Base-by-base conservation (phyloP, 2,888 invertebrate species). In the Sericinus montela region DNA sequence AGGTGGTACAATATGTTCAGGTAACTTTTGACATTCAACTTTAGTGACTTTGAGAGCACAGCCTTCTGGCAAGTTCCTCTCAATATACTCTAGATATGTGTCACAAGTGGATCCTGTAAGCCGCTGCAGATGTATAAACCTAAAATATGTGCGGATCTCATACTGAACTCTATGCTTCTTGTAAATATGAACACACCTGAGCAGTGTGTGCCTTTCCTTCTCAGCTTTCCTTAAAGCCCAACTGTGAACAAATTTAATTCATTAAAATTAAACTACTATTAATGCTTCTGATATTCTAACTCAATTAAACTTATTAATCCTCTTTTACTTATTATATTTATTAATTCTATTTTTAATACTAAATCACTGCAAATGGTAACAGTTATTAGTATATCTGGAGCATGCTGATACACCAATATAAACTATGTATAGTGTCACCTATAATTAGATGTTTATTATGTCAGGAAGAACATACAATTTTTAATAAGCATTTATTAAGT, bases 61-160 rank as follows among this genome's bases (percentile, higher is more conserved):
- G 32, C 99, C 99, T 90, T 99, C 99, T 0, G 99, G 99, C 46
- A 99, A 90, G 89, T 99, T 99, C 63, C 99, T 90, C 78, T 99
- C 94, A 51, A 98, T 92, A 75, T 99, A 99, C 85, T 99, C 99
- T 45, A 99, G 82, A 73, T 96, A 95, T 8, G 99, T 98, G 59
- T 97, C 97, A 40, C 98, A 94, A 9, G 99, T 99, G 3, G 98
- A 98, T 0, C 97, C 98, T 0, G 99, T 99, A 9, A 99, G 72
- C 64, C 94, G 91, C 63, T 94, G 92, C 23, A 98, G 92, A 64
- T 95, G 93, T 67, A 98, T 89, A 66, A 94, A 94, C 53, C 94
- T 92, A 76, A 94, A 98, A 80, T 98, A 95, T 2, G 99, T 99
- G 61, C 99, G 91, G 13, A 94, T 92, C 89, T 99, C 99, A 79